Percentiles rank a stretch among this genome's conserved stretches.
phyloP scores from a whole-genome alignment of 2,888 invertebrate genomes.

The Eumerus sabulonum region DNA sequence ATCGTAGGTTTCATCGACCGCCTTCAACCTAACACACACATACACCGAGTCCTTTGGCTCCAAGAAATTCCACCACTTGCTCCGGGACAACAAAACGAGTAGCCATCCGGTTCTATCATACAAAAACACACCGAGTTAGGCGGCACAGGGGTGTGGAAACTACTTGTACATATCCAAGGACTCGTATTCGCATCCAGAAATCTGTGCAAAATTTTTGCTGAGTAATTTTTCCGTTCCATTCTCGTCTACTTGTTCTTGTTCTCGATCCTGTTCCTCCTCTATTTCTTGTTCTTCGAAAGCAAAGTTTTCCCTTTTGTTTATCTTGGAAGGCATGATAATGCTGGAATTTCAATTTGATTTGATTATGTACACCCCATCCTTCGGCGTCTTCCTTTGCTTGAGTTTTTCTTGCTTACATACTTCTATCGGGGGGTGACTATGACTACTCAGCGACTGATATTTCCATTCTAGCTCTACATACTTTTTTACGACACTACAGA shows the following conservation, averaged over 20 bases:
- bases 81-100: no score
- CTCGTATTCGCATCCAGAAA: neutral
- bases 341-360: slow-evolving; percentile 70
- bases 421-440: slow-evolving; percentile 10
- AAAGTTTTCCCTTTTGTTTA: slow-evolving; percentile 62
- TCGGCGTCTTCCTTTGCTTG: no score
- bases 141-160: neutral
- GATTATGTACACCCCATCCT: slow-evolving; percentile 58
- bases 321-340: slow-evolving; percentile 67
- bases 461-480: no score
- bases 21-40: neutral
- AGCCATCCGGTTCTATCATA: neutral
- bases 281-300: neutral
- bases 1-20: neutral
- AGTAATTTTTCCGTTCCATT: slow-evolving; percentile 57
- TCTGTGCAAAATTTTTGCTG: slow-evolving; percentile 51
- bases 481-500: slow-evolving; percentile 23
- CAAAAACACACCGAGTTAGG: neutral
- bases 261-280: no score
- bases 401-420: neutral
- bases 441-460: slow-evolving; percentile 7
- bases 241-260: slow-evolving; percentile 35
- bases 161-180: no score
- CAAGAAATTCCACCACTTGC: neutral
- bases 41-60: neutral